Evolutionary conservation across 2,888 invertebrate species (phyloP), one percentile per base, ranked within the genome.

Genomic region (Thymelicus lineola): DNA sequence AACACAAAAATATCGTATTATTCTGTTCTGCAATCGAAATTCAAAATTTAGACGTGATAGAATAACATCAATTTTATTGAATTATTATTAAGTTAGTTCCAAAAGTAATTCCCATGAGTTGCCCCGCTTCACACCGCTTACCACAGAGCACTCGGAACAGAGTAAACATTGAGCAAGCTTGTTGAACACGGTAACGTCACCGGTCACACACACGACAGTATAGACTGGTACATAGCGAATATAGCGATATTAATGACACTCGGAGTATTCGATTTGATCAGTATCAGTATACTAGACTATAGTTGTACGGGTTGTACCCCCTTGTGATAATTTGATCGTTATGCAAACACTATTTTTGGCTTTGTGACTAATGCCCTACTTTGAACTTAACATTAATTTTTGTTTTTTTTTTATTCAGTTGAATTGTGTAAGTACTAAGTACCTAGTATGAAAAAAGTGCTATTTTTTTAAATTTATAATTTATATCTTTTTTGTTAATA

Each of bases 61-160:
- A n/a, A n/a, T n/a, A n/a, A n/a, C n/a, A n/a, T n/a, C 28, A 28
- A 2, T 2, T 28, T 28, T 28, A 28, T 28, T 28, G 28, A 28
- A 1, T 28, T 28, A 28, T 28, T 28, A 28, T 2, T 28, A 28
- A 20, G 28, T 28, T 5, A 28, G 28, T 28, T 28, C 3, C 35
- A 59, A 61, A 62, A 28, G 36, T 77, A 71, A 70, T 74, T 78
- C 79, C 77, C 78, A 75, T 78, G 36, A 48, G 46, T 66, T 66
- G 58, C n/a, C 77, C 53, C 77, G 79, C 76, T 76, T 74, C 45
- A 76, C 85, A 84, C 85, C 74, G 88, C 88, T 88, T 87, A 72
- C 78, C 84, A 82, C 83, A 75, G 71, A 84, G 86, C 89, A 90
- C 88, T 73, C 72, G 62, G 63, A 66, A 59, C 81, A 74, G 73